Percentiles rank a stretch among this genome's conserved stretches.
Evolutionary conservation across 2,797 vertebrate species (phyloP).

Genomic region (Sarcoramphus papa): DNA sequence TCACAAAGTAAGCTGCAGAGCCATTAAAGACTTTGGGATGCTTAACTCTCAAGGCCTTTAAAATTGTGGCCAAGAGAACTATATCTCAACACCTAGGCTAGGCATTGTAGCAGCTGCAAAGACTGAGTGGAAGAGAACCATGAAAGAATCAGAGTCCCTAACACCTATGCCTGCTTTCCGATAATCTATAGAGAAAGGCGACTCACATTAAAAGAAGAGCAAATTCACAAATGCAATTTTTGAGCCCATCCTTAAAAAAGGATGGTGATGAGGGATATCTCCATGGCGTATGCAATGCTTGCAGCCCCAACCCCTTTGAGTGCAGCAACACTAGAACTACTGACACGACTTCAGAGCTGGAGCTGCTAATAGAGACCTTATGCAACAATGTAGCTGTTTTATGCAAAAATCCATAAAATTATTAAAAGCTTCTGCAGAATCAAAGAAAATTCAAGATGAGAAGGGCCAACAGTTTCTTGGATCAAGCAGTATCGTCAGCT

Average conservation of each 20-base stretch:
- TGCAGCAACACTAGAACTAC: neutral
- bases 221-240: neutral
- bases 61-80: neutral
- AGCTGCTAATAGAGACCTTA: slow-evolving; percentile 45
- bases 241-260: neutral
- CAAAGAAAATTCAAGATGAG: slow-evolving; percentile 49
- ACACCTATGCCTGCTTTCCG: neutral
- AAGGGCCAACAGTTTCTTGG: slow-evolving; percentile 50
- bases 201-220: neutral
- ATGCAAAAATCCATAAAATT: slow-evolving; percentile 59
- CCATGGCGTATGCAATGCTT: neutral
- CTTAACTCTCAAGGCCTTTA: neutral
- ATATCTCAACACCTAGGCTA: neutral
- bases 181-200: neutral
- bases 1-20: neutral
- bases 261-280: neutral
- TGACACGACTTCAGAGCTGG: slow-evolving; percentile 5
- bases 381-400: slow-evolving; percentile 20
- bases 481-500: slow-evolving; percentile 3
- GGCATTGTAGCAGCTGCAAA: neutral
- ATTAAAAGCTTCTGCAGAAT: slow-evolving; percentile 59
- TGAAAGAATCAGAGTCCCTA: neutral
- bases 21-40: neutral
- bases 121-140: neutral
- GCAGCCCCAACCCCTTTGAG: neutral